Conservation (phyloP, 2,797 vertebrate species). For the Halcyon smyrnensis region DNA sequence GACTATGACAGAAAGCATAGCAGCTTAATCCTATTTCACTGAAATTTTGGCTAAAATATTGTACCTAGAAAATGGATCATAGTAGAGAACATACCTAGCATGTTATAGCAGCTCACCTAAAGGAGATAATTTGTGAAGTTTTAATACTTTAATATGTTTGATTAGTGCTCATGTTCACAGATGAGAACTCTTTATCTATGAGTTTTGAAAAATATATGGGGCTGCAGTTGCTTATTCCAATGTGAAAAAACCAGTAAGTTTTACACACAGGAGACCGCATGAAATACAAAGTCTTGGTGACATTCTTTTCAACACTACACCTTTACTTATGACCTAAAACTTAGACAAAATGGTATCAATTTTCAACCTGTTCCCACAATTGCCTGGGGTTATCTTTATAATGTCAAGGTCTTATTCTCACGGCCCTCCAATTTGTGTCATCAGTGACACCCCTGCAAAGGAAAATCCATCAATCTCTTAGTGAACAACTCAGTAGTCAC, state of each 20-base stretch:
- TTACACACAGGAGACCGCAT: not conserved
- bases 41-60: not conserved
- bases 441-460: not conserved
- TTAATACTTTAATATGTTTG: not conserved
- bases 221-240: not conserved
- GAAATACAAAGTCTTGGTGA: not conserved
- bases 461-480: not conserved
- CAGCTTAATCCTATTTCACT: not conserved
- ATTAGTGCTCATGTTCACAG: not conserved
- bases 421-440: slow-evolving; percentile 9
- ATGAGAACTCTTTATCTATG: not conserved
- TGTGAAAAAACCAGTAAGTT: not conserved
- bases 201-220: not conserved
- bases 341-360: slow-evolving; percentile 7
- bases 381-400: slow-evolving; percentile 4
- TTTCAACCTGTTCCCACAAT: not conserved
- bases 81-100: not conserved
- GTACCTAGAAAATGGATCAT: not conserved
- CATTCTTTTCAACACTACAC: not conserved
- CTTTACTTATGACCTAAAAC: slow-evolving; percentile 20
- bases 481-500: not conserved
- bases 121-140: not conserved
- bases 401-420: not conserved
- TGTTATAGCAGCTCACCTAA: not conserved
- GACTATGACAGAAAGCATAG: not conserved